These are phyloP conservation scores for Coptotermes formosanus DNA, from an alignment of 1,140 invertebrate genomes.

Conservation along the genomic window DNA sequence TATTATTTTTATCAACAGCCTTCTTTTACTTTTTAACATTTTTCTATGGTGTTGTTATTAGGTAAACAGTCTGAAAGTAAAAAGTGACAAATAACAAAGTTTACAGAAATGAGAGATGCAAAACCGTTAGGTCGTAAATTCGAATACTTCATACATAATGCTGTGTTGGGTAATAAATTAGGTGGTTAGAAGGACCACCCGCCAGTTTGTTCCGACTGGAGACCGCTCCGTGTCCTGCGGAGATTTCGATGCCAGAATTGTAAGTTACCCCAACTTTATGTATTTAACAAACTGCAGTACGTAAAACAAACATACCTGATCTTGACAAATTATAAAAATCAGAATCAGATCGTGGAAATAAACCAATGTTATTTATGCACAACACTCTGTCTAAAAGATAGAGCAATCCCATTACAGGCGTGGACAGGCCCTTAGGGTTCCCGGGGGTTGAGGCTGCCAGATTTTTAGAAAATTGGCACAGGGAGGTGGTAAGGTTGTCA, in stretches of 20 bases:
- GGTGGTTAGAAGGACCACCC: background rate
- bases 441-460: no score
- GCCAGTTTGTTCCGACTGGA: background rate
- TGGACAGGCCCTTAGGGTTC: no score
- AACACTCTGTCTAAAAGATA: no score
- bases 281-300: background rate
- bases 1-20: background rate
- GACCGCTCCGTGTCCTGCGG: background rate
- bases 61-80: background rate
- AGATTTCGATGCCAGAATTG: slow-evolving; percentile 18
- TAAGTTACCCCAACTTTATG: background rate
- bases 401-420: no score
- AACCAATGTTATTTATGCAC: no score
- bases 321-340: no score
- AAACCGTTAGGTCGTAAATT: background rate
- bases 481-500: no score
- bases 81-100: background rate
- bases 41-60: background rate
- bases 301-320: background rate
- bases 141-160: background rate
- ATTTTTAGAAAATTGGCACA: no score
- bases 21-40: background rate
- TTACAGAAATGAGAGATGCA: background rate
- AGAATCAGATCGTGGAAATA: no score
- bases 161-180: background rate